Percentiles rank a stretch among this genome's conserved stretches.
Evolutionary conservation across 2,113 vertebrate species (phyloP).

Genomic region (Pterophyllum scalare): DNA sequence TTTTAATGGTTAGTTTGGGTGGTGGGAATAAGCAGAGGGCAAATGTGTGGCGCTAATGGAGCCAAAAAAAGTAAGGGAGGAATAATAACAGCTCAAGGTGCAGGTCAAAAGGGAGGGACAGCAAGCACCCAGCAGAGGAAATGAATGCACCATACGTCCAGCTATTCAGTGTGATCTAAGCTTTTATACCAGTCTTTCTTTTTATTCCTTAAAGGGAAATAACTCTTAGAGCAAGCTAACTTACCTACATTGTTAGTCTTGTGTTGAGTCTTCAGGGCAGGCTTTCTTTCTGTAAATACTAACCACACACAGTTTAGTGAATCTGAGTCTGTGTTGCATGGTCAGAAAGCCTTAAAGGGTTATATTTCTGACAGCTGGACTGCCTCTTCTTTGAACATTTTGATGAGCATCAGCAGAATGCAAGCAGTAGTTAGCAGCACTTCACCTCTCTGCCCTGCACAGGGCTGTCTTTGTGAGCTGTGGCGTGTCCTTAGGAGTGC

Average conservation of each 20-base stretch:
- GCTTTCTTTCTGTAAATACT: background rate
- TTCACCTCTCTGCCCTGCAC: conserved; percentile 24
- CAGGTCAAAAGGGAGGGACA: background rate
- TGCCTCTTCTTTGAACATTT: conserved; percentile 8
- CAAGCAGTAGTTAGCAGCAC: conserved; percentile 19
- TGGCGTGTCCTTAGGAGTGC: background rate
- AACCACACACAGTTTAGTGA: background rate
- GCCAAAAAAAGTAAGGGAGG: background rate
- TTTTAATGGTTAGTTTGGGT: conserved; percentile 44
- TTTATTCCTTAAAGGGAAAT: background rate
- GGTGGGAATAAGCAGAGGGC: background rate
- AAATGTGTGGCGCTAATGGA: background rate
- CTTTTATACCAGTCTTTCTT: background rate
- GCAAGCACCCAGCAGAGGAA: background rate
- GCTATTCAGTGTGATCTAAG: background rate
- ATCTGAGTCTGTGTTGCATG: background rate
- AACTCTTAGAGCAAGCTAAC: background rate
- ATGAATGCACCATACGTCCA: background rate
- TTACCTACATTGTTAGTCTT: background rate
- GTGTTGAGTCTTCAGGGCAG: background rate
- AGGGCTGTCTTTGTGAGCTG: conserved; percentile 49
- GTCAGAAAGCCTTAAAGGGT: background rate
- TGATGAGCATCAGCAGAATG: conserved; percentile 45
- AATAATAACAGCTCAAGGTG: background rate
- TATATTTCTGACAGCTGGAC: background rate